Conservation (phyloP, 2,888 invertebrate species). For the Papilio protenor region DNA sequence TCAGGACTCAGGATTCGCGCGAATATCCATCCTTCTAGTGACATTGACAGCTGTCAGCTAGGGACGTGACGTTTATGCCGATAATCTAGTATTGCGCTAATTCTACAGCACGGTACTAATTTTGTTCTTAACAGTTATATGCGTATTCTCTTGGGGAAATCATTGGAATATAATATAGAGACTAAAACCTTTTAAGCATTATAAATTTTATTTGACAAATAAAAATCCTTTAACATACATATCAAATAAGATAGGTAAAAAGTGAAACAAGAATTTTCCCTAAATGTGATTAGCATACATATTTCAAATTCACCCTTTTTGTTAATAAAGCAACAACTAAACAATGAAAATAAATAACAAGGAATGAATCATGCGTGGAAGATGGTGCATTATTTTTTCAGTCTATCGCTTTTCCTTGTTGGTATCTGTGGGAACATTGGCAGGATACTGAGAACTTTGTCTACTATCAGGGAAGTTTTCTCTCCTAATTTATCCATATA, state of each 20-base stretch:
- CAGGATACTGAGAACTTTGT: slow-evolving; percentile 58
- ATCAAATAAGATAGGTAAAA: neutral
- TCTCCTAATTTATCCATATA: slow-evolving; percentile 56
- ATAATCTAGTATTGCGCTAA: too few relatives aligned
- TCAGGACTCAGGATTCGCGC: too few relatives aligned
- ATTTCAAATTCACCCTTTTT: neutral
- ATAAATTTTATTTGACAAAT: neutral
- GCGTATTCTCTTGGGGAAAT: neutral
- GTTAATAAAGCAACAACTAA: neutral
- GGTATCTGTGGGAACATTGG: slow-evolving; percentile 66
- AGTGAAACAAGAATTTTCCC: neutral
- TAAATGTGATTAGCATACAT: neutral
- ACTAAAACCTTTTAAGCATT: neutral
- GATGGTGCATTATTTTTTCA: neutral
- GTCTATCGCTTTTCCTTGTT: slow-evolving; percentile 41
- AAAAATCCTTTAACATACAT: neutral
- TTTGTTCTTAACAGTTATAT: too few relatives aligned
- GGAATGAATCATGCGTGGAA: neutral
- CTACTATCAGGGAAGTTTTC: slow-evolving; percentile 51
- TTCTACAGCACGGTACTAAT: too few relatives aligned
- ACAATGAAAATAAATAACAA: slow-evolving; percentile 5
- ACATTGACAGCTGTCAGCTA: too few relatives aligned
- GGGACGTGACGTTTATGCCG: too few relatives aligned
- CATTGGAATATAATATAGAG: neutral
- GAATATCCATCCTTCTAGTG: too few relatives aligned